Evolutionary conservation across 2,113 vertebrate genomes (phyloP).

Genomic region (Siphamia tubifer): DNA sequence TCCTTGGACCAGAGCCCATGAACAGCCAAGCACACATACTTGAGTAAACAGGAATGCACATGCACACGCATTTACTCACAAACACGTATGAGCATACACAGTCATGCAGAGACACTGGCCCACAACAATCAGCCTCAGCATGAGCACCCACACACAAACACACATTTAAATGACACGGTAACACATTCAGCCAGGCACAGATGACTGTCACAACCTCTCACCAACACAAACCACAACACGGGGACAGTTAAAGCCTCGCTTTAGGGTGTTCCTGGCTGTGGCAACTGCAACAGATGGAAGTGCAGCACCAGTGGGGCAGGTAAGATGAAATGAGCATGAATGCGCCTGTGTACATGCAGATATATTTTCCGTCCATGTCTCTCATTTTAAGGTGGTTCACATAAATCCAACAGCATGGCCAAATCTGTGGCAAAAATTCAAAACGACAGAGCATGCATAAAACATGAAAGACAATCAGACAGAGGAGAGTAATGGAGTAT

Average conservation of each 20-base stretch:
- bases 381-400: slow-evolving; percentile 34
- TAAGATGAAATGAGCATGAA: slow-evolving; percentile 43
- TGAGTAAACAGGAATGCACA: background rate
- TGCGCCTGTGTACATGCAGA: background rate
- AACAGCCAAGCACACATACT: slow-evolving; percentile 27
- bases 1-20: slow-evolving; percentile 73
- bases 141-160: slow-evolving; percentile 28
- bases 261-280: slow-evolving; percentile 38
- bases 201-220: slow-evolving; percentile 52
- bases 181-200: slow-evolving; percentile 18
- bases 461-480: slow-evolving; percentile 50
- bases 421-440: slow-evolving; percentile 35
- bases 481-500: slow-evolving; percentile 25
- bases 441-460: slow-evolving; percentile 60
- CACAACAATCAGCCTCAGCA: slow-evolving; percentile 27
- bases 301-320: slow-evolving; percentile 50
- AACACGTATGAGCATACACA: background rate
- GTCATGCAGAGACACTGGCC: slow-evolving; percentile 27
- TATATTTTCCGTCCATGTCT: slow-evolving; percentile 1
- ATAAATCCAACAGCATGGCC: slow-evolving; percentile 24
- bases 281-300: slow-evolving; percentile 72
- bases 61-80: background rate
- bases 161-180: slow-evolving; percentile 30
- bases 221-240: slow-evolving; percentile 33
- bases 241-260: slow-evolving; percentile 31